Conservation (phyloP, 2,888 invertebrate genomes). For the Andrena chrysosceles region DNA sequence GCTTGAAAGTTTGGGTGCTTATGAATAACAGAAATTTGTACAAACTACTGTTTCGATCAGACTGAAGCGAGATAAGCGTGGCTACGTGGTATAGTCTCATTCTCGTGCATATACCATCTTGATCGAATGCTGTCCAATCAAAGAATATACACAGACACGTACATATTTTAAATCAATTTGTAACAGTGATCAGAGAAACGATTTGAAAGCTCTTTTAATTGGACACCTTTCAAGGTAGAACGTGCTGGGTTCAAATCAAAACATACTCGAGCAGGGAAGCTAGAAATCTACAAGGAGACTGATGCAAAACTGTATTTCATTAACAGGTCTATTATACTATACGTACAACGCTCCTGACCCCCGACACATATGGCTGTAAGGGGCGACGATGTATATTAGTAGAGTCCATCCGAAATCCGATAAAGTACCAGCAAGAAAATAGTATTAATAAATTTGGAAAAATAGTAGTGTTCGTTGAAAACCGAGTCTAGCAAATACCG, state of each 20-base stretch:
- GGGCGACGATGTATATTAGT: conserved; percentile 53
- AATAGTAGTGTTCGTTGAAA: background rate
- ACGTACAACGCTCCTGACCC: conserved; percentile 81
- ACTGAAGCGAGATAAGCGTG: conserved; percentile 21
- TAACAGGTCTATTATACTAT: conserved; percentile 70
- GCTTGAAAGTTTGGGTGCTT: background rate
- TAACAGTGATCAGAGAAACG: background rate
- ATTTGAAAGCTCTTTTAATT: conserved; percentile 28
- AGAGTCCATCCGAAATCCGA: conserved; percentile 58
- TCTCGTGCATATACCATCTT: conserved; percentile 30
- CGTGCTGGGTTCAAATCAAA: conserved; percentile 59
- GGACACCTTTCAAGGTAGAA: conserved; percentile 18
- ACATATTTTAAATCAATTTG: background rate
- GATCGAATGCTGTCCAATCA: conserved; percentile 17
- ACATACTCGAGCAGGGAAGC: conserved; percentile 48
- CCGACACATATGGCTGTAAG: conserved; percentile 81
- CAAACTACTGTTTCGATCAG: background rate
- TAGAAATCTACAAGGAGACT: conserved; percentile 33
- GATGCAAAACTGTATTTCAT: conserved; percentile 50
- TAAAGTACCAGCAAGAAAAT: conserved; percentile 60
- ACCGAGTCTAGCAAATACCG: background rate
- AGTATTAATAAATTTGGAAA: conserved; percentile 46
- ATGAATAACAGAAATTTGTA: background rate
- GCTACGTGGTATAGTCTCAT: background rate
- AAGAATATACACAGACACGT: background rate